Evolutionary conservation across 2,797 vertebrate genomes (phyloP).

Genomic region (Ficedula albicollis): DNA sequence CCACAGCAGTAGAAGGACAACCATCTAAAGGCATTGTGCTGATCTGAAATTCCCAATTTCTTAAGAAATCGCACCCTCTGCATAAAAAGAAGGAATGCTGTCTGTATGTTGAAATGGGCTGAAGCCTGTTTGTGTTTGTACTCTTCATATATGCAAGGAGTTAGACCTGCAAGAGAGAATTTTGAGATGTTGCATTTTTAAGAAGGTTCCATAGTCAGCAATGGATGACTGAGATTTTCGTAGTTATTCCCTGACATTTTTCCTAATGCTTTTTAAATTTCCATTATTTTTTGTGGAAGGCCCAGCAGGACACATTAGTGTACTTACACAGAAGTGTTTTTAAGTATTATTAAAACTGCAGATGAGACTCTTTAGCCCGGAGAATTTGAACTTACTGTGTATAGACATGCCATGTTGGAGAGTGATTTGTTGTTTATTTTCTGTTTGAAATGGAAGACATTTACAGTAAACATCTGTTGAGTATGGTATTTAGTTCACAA

Average conservation of each 20-base stretch:
- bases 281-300: background rate
- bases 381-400: background rate
- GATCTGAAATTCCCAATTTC: background rate
- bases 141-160: background rate
- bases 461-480: background rate
- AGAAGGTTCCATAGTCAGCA: background rate
- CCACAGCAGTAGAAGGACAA: background rate
- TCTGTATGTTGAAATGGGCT: background rate
- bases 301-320: rapidly evolving
- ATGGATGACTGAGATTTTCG: background rate
- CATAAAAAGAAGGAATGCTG: background rate
- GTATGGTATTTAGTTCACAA: background rate
- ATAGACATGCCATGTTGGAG: background rate
- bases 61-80: background rate
- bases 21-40: background rate
- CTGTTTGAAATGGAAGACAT: background rate
- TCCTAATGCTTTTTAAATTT: background rate
- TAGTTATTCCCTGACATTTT: background rate
- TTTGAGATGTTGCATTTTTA: background rate
- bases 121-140: background rate
- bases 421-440: background rate
- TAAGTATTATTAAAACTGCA: background rate
- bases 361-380: background rate
- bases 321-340: background rate
- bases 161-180: background rate